A percentile compares a stretch with the other conserved stretches of the same genome.
Conservation (phyloP, 23 tunicate species). For the Ciona savignyi region DNA sequence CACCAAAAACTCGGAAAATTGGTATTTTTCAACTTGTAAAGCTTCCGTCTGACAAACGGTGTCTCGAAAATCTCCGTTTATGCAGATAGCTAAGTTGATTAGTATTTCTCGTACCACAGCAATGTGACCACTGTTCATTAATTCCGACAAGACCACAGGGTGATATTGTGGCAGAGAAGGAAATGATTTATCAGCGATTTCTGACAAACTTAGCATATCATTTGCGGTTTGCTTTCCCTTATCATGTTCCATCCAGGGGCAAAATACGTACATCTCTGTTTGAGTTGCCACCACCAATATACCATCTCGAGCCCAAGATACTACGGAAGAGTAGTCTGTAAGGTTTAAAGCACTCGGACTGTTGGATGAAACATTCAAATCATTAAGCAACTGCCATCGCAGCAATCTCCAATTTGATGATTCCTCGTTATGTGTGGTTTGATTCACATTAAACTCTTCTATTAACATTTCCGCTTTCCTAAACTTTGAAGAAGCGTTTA, state of each 20-base stretch:
- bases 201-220: constrained; percentile 16
- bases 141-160: constrained; percentile 68
- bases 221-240: background rate
- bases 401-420: constrained; percentile 21
- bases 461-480: background rate
- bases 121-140: constrained; percentile 83
- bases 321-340: constrained; percentile 12
- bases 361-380: constrained; percentile 7
- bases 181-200: constrained; percentile 41
- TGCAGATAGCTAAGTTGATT: constrained; percentile 62
- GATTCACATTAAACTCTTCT: background rate
- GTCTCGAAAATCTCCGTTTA: constrained; percentile 60
- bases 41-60: constrained; percentile 30
- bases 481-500: constrained; percentile 24
- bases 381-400: constrained; percentile 31
- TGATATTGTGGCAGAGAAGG: constrained; percentile 88
- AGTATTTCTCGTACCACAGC: constrained; percentile 60
- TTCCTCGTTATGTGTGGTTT: background rate
- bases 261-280: constrained; percentile 89
- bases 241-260: constrained; percentile 60
- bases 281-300: constrained; percentile 72
- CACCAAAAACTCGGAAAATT: constrained; percentile 27
- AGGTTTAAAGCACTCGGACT: constrained; percentile 1
- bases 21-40: constrained; percentile 40
- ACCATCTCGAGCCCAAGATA: constrained; percentile 95